Evolutionary conservation across 2,888 invertebrate genomes (phyloP), one percentile per base, ranked within the genome.

Genomic region (Hedya salicella): DNA sequence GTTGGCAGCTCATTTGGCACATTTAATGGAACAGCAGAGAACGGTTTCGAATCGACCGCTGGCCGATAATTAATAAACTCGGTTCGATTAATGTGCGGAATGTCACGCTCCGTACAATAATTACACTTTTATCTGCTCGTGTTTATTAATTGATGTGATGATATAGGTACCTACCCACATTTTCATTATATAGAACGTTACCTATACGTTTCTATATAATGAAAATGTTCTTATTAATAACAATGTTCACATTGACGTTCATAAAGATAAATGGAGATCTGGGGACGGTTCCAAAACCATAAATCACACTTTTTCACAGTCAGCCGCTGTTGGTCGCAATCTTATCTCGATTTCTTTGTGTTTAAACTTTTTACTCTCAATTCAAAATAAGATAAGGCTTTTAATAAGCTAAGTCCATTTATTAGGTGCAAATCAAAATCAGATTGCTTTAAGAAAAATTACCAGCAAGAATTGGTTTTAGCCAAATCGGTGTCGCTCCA

Each of bases 1-100:
- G 72, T 75, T 75, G 76, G 74, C 76, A 73, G 74, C 70, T 71
- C 73, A 78, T 79, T 81, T 78, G 71, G 63, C 74, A 73, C 72
- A 70, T 76, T 76, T 65, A 66, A 76, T 74, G 68, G 70, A 74
- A 75, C 70, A 68, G 72, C 70, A 69, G 68, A 50, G 67, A 73
- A 72, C 71, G 72, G 30, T 50, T 50, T 71, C 68, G 67, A 67
- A 70, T 68, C 68, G 66, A 42, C 68, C 70, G 70, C 69, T 70
- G 70, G 71, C 50, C 65, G 69, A 69, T 75, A 73, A 74, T 73
- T 75, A 74, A 75, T 73, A 73, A 71, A 74, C 52, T 67, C 71
- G 65, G 65, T 70, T 63, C 67, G 69, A 54, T 53, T 39, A 62
- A 62, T 53, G 62, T 53, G 53, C 53, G 44, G 16, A 46, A 52